Evolutionary conservation across 1,140 invertebrate genomes (phyloP).

Genomic region (Rhizoglyphus robini): DNA sequence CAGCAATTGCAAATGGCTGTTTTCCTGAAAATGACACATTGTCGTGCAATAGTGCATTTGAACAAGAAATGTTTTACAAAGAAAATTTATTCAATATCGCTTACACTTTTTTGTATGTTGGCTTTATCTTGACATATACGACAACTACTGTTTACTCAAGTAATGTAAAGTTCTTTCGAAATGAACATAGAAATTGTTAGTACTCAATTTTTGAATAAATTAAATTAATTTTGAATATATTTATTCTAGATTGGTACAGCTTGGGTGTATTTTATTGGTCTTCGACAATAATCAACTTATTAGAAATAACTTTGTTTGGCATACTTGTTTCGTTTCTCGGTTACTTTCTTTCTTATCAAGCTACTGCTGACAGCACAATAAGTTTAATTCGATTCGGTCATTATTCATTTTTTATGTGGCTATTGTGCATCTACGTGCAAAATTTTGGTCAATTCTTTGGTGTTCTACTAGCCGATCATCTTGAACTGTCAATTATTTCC

Average conservation of each 20-base stretch:
- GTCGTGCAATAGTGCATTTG: too few relatives aligned
- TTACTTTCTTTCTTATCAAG: background rate
- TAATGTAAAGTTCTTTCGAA: background rate
- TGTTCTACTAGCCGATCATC: background rate
- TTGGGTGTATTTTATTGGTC: background rate
- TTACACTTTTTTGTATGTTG: too few relatives aligned
- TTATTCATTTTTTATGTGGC: background rate
- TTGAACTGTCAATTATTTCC: background rate
- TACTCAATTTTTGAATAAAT: background rate
- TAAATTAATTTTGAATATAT: background rate
- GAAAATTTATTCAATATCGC: too few relatives aligned
- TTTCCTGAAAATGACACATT: too few relatives aligned
- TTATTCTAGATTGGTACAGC: background rate
- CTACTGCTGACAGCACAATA: background rate
- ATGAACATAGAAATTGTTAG: slow-evolving; percentile 11
- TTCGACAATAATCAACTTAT: background rate
- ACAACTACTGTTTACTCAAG: too few relatives aligned
- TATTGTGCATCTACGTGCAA: background rate
- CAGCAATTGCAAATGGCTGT: too few relatives aligned
- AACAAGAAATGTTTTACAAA: too few relatives aligned
- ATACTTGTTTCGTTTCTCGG: background rate
- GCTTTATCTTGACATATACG: too few relatives aligned
- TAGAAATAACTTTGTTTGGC: background rate
- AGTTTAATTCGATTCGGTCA: slow-evolving; percentile 5
- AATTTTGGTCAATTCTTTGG: slow-evolving; percentile 2